phyloP scores from a whole-genome alignment of 2,888 invertebrate species.

The Podotricha telesiphe region DNA sequence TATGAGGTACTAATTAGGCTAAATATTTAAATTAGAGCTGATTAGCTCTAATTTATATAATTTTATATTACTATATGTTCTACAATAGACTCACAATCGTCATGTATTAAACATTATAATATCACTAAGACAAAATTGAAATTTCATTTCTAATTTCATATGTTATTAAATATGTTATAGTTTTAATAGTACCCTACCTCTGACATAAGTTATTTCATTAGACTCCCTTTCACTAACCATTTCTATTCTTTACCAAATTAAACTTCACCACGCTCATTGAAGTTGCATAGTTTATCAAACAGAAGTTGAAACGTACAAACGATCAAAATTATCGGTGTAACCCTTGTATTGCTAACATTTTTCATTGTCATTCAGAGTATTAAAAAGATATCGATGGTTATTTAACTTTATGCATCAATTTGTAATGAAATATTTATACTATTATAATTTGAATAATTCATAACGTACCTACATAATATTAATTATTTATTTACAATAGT shows the following conservation, averaged over 20 bases:
- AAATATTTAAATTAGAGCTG: no score
- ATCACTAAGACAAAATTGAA: background rate
- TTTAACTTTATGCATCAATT: background rate
- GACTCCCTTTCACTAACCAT: constrained; percentile 20
- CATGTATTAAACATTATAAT: no score
- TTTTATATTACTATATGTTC: no score
- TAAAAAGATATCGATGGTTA: background rate
- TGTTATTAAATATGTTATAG: background rate
- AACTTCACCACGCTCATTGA: constrained; percentile 18
- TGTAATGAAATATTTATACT: background rate
- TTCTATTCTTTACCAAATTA: constrained; percentile 18
- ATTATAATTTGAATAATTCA: no score
- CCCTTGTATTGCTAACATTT: background rate
- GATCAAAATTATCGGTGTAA: constrained; percentile 36
- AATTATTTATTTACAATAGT: background rate
- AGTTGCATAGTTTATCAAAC: constrained; percentile 28
- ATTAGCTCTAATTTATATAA: no score
- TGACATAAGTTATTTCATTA: background rate
- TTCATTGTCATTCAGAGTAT: background rate
- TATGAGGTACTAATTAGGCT: no score
- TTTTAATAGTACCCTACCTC: background rate
- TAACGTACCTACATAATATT: background rate
- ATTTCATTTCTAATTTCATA: background rate
- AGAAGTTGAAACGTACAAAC: constrained; percentile 28
- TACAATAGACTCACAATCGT: no score